phyloP scores from a whole-genome alignment of 2,797 vertebrate genomes.

The Malacoraja senta region DNA sequence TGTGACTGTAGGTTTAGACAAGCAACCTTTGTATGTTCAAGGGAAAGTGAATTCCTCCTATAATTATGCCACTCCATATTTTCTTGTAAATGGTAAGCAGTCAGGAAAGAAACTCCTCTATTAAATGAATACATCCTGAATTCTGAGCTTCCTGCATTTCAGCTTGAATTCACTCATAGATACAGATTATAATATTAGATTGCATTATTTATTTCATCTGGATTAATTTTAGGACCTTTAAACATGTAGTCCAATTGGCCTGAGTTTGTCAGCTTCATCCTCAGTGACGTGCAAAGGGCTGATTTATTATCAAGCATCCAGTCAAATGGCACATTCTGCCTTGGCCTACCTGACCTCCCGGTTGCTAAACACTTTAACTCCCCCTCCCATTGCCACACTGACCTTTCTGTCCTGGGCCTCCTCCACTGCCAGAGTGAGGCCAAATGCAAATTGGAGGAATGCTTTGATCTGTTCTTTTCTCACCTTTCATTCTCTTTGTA shows the following conservation, averaged over 20 bases:
- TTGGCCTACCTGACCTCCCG: too few relatives aligned
- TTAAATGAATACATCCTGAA: conserved; percentile 1
- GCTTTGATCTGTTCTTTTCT: too few relatives aligned
- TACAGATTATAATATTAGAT: neutral
- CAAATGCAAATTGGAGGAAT: too few relatives aligned
- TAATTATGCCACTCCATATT: neutral
- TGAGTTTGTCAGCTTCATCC: neutral
- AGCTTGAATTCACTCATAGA: neutral
- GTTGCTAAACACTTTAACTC: too few relatives aligned
- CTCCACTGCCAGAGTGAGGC: too few relatives aligned
- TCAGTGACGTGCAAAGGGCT: neutral
- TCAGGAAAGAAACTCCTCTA: neutral
- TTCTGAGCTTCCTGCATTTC: neutral
- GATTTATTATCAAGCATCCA: neutral
- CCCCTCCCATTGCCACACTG: too few relatives aligned
- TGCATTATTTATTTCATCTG: neutral
- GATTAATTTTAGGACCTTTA: neutral
- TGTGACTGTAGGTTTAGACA: too few relatives aligned
- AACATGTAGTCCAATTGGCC: neutral
- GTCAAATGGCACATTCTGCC: neutral
- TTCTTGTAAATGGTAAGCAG: neutral
- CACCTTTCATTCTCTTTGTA: too few relatives aligned
- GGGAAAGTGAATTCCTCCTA: neutral
- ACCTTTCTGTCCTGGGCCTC: too few relatives aligned
- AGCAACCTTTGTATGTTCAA: neutral